Evolutionary conservation across 2,888 invertebrate species (phyloP), one percentile per base, ranked within the genome.

Genomic region (Embidobia sp.): DNA sequence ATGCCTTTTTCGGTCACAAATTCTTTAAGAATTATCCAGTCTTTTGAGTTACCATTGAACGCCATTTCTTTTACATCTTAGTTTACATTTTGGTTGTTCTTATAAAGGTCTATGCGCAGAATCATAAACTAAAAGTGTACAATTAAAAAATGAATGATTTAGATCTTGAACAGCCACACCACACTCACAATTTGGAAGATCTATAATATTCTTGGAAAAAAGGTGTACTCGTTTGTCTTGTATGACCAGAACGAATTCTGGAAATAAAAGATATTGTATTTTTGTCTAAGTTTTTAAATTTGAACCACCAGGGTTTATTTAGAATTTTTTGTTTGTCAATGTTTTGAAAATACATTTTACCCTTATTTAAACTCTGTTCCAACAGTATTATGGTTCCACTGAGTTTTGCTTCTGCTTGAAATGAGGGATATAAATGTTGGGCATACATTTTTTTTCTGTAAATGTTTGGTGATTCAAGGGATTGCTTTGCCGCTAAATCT

Each of bases 211-310:
- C n/a, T 40, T 40, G 3, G 3, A 3, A n/a, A 18, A 40, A 3
- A 40, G 13, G 18, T 40, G 40, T 11, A 1, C 7, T 40, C 13
- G 3, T n/a, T 8, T n/a, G 4, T 40, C 40, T 16, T 2, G 40
- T 40, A 13, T 40, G 40, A 4, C 40, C 40, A n/a, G 40, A 40
- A 18, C 40, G 4, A 5, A 40, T 18, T 40, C 40, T 40, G 5
- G 18, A 18, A 7, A 40, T 18, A 13, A 40, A 40, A 5, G 3
- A 3, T 8, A 40, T 5, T 8, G 4, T 4, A 18, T 18, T 18
- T 40, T 18, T 40, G 1, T 6, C 4, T 4, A 40, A 3, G 3
- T 18, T 16, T 18, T 40, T 40, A 18, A 18, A 1, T 18, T 2
- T 11, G n/a, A 18, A 3, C 40, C 40, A 40, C 18, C 40, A 40